Evolutionary conservation across 2,797 vertebrate species (phyloP).

Genomic region (Tangara arthus): DNA sequence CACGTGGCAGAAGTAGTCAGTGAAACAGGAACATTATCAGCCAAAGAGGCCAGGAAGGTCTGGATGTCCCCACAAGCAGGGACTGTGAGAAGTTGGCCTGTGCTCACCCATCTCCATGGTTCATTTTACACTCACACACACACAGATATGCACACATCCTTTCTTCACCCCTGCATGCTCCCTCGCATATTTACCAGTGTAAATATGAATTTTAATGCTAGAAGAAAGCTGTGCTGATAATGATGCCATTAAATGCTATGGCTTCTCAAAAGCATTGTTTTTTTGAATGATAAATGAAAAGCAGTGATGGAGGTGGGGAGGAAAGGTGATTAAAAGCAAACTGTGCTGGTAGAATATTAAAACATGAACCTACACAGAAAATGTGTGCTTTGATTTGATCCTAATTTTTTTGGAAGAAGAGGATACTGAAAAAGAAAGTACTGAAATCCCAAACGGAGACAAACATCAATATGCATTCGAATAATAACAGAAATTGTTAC

Average conservation of each 20-base stretch:
- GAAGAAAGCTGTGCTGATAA: neutral
- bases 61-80: no score
- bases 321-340: neutral
- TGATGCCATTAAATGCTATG: neutral
- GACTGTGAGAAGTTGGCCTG: neutral
- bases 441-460: neutral
- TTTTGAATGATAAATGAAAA: neutral
- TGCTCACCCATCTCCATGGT: neutral
- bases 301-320: neutral
- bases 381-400: neutral
- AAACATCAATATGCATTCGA: neutral
- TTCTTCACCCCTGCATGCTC: accelerated
- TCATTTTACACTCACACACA: neutral
- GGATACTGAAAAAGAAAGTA: neutral
- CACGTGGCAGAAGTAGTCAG: neutral
- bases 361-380: neutral
- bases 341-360: neutral
- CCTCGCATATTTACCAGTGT: neutral
- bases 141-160: accelerated
- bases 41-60: neutral
- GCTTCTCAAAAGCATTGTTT: neutral
- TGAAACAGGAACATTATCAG: neutral
- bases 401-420: neutral
- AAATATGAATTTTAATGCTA: slow-evolving; percentile 10
- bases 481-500: neutral